Evolutionary conservation across 1,140 invertebrate genomes (phyloP).

Genomic region (Sycophila sp.): DNA sequence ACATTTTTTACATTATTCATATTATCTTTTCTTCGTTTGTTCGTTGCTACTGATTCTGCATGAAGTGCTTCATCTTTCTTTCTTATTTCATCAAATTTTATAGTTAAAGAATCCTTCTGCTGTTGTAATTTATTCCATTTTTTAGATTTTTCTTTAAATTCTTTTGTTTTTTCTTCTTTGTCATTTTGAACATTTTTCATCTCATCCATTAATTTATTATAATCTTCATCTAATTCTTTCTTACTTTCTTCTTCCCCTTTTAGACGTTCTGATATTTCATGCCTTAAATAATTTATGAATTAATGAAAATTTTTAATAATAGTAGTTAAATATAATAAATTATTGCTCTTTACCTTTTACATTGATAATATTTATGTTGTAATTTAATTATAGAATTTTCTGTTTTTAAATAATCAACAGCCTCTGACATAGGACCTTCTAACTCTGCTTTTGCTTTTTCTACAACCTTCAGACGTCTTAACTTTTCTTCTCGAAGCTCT

Average conservation of each 20-base stretch:
- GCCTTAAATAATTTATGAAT: constrained; percentile 41
- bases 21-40: constrained; percentile 75
- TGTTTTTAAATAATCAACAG: constrained; percentile 81
- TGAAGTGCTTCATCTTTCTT: constrained; percentile 72
- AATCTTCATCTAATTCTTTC: constrained; percentile 69
- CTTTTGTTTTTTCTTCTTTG: constrained; percentile 67
- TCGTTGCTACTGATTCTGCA: constrained; percentile 72
- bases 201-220: constrained; percentile 64
- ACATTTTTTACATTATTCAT: constrained; percentile 56
- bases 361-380: constrained; percentile 57
- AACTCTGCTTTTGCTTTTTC: constrained; percentile 91
- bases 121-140: constrained; percentile 59
- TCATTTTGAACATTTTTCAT: constrained; percentile 68
- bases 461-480: constrained; percentile 88
- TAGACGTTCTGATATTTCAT: constrained; percentile 60
- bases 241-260: constrained; percentile 66
- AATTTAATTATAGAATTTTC: constrained; percentile 78
- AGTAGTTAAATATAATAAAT: neutral
- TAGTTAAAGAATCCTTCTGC: constrained; percentile 60
- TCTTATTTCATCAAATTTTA: constrained; percentile 70
- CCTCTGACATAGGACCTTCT: constrained; percentile 87
- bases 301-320: constrained; percentile 23
- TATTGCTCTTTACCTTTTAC: constrained; percentile 65
- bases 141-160: constrained; percentile 70
- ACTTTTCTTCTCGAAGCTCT: constrained; percentile 84